phyloP scores from a whole-genome alignment of 1,140 invertebrate genomes.

The Hestina assimilis region DNA sequence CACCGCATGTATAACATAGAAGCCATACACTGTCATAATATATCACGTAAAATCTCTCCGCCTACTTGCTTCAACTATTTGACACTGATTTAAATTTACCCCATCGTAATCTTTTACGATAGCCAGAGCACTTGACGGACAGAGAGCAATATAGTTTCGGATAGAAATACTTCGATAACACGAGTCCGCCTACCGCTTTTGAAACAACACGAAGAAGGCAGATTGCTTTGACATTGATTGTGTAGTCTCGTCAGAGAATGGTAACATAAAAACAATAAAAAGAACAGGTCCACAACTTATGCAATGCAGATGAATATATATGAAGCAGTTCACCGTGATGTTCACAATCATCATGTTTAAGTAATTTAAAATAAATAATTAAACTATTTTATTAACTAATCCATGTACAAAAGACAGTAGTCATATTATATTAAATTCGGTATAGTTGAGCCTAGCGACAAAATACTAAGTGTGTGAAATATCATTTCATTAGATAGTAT shows the following conservation, averaged over 20 bases:
- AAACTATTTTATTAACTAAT: too few relatives aligned
- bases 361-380: background rate
- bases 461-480: too few relatives aligned
- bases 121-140: background rate
- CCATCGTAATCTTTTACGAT: conserved; percentile 4
- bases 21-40: conserved; percentile 38
- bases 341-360: background rate
- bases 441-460: too few relatives aligned
- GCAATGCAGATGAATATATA: background rate
- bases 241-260: conserved; percentile 8
- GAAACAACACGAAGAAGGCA: conserved; percentile 1
- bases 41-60: conserved; percentile 30
- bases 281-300: conserved; percentile 11
- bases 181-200: conserved; percentile 3
- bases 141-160: background rate
- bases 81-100: conserved; percentile 10
- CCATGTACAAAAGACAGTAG: too few relatives aligned
- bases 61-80: conserved; percentile 23
- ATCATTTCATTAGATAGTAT: too few relatives aligned
- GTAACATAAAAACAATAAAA: conserved; percentile 10
- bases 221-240: conserved; percentile 7
- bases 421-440: too few relatives aligned
- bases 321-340: background rate
- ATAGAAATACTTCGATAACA: background rate
- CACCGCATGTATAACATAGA: conserved; percentile 34